A percentile compares a stretch with the other conserved stretches of the same genome.
Evolutionary conservation across 2,797 vertebrate genomes (phyloP).

Genomic region (Paedocypris micromegethes): DNA sequence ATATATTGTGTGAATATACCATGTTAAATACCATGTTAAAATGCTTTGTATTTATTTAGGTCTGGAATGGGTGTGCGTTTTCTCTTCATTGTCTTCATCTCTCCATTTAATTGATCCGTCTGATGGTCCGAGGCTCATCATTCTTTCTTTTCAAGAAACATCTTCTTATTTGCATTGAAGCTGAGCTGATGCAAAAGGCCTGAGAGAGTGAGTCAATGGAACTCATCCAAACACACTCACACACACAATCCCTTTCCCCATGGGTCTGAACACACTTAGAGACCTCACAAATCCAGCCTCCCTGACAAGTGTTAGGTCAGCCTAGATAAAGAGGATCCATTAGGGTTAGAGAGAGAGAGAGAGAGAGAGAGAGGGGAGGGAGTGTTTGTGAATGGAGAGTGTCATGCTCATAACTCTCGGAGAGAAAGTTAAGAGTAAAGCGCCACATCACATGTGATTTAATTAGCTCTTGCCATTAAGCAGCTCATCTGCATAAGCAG

Average conservation of each 20-base stretch:
- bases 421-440: slow-evolving; percentile 57
- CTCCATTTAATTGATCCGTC: slow-evolving; percentile 33
- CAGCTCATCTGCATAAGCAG: slow-evolving; percentile 62
- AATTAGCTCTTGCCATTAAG: slow-evolving; percentile 66
- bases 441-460: slow-evolving; percentile 67
- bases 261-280: slow-evolving; percentile 72
- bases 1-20: not conserved
- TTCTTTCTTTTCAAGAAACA: slow-evolving; percentile 57
- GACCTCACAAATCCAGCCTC: slow-evolving; percentile 72
- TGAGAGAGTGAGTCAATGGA: slow-evolving; percentile 67
- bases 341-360: slow-evolving; percentile 67
- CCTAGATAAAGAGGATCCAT: slow-evolving; percentile 77
- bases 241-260: slow-evolving; percentile 41
- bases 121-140: slow-evolving; percentile 52
- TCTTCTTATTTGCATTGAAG: slow-evolving; percentile 63
- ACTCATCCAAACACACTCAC: slow-evolving; percentile 58
- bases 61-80: not conserved
- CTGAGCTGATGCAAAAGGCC: slow-evolving; percentile 42
- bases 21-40: no score
- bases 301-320: slow-evolving; percentile 74
- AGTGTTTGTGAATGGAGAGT: slow-evolving; percentile 43
- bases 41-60: no score
- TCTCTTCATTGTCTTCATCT: not conserved
- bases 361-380: slow-evolving; percentile 50
- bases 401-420: slow-evolving; percentile 65